Conservation (phyloP, 1,140 invertebrate species). For the Acromyrmex charruanus region DNA sequence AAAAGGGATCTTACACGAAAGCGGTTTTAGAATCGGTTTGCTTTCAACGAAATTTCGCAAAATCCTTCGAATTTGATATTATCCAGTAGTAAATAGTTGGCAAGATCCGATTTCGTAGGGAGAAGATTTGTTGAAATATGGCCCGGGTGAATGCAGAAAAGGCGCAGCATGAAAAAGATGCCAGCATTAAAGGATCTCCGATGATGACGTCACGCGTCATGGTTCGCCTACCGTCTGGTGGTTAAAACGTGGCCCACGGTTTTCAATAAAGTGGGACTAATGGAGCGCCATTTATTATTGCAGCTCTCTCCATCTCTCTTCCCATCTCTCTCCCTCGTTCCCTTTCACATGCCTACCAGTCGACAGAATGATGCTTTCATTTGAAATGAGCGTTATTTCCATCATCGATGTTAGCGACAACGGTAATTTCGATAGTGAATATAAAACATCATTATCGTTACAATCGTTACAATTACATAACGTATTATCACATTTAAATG, state of each 20-base stretch:
- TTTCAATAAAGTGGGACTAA: conserved; percentile 84
- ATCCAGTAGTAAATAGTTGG: conserved; percentile 55
- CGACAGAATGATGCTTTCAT: conserved; percentile 50
- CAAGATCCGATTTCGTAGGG: conserved; percentile 49
- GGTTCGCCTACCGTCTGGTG: conserved; percentile 16
- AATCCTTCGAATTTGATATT: conserved; percentile 53
- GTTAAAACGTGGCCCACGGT: conserved; percentile 71
- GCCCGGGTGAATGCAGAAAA: conserved; percentile 40
- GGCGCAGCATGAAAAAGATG: conserved; percentile 53
- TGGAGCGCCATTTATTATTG: conserved; percentile 83
- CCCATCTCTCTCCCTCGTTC: not conserved
- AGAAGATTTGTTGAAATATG: conserved; percentile 44
- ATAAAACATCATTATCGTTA: conserved; percentile 65
- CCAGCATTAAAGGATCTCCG: conserved; percentile 48
- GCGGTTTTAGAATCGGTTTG: conserved; percentile 41
- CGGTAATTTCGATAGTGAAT: not conserved
- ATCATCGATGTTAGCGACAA: conserved; percentile 18
- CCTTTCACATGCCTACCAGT: not conserved
- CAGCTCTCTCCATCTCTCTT: conserved; percentile 67
- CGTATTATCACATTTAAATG: conserved; percentile 39
- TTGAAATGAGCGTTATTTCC: conserved; percentile 61
- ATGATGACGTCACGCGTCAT: conserved; percentile 63
- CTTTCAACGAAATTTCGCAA: conserved; percentile 46
- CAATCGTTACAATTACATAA: no score
- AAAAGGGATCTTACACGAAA: conserved; percentile 32